Evolutionary conservation across 2,797 vertebrate species (phyloP).

Genomic region (Mormyrops attenuatus): DNA sequence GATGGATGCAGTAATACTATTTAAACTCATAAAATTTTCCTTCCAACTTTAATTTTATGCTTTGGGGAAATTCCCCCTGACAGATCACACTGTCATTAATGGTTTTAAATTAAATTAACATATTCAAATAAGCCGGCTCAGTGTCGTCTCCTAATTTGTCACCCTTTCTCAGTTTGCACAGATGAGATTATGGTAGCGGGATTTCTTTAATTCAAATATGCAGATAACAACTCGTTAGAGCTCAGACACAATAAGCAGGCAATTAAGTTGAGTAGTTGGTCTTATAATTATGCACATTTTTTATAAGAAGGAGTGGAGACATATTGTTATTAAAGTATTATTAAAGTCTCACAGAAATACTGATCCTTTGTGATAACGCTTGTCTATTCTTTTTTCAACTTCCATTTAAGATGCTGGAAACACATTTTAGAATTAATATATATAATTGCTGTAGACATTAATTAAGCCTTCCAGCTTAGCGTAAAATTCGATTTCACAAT

Average conservation of each 20-base stretch:
- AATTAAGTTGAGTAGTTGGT: not conserved
- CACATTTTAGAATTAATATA: not conserved
- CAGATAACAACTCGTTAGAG: not conserved
- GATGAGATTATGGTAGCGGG: not conserved
- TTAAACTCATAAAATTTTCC: not conserved
- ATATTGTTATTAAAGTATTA: not conserved
- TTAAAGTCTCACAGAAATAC: not conserved
- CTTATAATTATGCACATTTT: constrained; percentile 1
- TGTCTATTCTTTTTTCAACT: not conserved
- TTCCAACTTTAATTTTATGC: not conserved
- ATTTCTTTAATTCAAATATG: constrained; percentile 1
- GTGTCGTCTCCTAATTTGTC: not conserved
- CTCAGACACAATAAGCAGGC: not conserved
- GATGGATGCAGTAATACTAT: not conserved
- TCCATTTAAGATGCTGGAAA: not conserved
- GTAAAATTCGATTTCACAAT: not conserved
- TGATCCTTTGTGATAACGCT: not conserved
- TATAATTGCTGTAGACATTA: not conserved
- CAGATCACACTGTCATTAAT: not conserved
- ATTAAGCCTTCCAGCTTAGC: not conserved
- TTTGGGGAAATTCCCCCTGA: not conserved
- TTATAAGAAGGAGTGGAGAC: not conserved
- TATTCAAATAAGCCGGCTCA: constrained; percentile 1
- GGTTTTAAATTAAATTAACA: constrained; percentile 2
- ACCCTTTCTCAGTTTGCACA: not conserved